phyloP scores from a whole-genome alignment of 2,797 vertebrate genomes.

The Crax fasciolata region DNA sequence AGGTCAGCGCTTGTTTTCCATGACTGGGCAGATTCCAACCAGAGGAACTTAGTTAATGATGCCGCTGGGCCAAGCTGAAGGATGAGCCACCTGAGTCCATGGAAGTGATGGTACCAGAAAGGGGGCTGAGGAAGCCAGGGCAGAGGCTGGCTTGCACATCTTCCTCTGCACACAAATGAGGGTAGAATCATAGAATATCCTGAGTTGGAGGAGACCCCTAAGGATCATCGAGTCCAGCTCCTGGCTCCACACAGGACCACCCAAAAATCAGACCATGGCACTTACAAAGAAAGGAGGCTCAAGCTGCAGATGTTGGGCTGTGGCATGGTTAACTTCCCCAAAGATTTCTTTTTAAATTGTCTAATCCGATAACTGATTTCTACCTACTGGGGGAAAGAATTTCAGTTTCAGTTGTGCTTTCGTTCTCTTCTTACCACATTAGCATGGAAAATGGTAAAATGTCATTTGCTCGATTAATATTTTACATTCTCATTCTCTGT shows the following conservation, averaged over 20 bases:
- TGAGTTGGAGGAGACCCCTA: too few relatives aligned
- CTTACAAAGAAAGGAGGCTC: slow-evolving; percentile 9
- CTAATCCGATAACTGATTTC: neutral
- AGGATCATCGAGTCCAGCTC: too few relatives aligned
- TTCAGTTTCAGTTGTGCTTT: neutral
- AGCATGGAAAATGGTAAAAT: slow-evolving; percentile 18
- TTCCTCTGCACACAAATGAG: neutral
- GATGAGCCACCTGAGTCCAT: neutral
- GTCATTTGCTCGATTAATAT: slow-evolving; percentile 21
- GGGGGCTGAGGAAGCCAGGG: neutral
- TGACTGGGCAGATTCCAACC: neutral
- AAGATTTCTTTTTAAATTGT: neutral
- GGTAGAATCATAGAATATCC: too few relatives aligned
- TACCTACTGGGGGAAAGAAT: neutral
- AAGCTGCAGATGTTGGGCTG: slow-evolving; percentile 72
- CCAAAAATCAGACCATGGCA: neutral
- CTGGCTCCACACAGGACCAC: too few relatives aligned
- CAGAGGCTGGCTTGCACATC: neutral
- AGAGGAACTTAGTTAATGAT: neutral
- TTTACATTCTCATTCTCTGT: slow-evolving; percentile 24
- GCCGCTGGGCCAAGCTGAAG: neutral
- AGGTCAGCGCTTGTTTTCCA: neutral
- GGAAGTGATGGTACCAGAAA: slow-evolving; percentile 18
- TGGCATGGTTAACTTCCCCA: slow-evolving; percentile 79
- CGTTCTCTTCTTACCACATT: neutral